phyloP scores from a whole-genome alignment of 2,113 vertebrate species.

The Bubo bubo region DNA sequence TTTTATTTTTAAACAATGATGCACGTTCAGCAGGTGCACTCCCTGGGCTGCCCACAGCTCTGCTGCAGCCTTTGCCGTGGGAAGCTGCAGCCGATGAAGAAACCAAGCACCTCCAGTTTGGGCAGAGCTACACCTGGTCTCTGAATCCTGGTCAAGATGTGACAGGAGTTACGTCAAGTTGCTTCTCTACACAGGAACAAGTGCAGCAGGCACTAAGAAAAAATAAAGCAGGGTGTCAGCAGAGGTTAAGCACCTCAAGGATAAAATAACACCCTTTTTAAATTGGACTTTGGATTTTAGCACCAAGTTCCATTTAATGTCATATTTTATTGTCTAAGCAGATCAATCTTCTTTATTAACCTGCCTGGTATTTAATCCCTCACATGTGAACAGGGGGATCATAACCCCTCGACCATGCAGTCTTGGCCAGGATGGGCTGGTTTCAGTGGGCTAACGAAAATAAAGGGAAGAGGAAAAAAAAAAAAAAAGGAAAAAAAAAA shows the following conservation, averaged over 20 bases:
- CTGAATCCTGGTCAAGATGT: not conserved
- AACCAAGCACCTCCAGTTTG: not conserved
- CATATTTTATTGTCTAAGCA: not conserved
- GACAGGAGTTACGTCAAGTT: not conserved
- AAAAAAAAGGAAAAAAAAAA: no score
- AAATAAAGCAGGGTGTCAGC: not conserved
- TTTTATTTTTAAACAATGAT: conserved; percentile 48
- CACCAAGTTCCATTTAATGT: not conserved
- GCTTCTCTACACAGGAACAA: not conserved
- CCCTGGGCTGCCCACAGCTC: not conserved
- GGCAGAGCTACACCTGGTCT: not conserved
- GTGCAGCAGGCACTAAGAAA: not conserved
- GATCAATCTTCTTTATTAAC: not conserved
- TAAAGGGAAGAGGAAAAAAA: not conserved
- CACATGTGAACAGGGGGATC: not conserved
- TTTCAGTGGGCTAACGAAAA: not conserved
- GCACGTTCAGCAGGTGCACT: not conserved
- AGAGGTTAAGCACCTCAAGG: not conserved
- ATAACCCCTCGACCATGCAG: not conserved
- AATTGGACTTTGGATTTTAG: not conserved
- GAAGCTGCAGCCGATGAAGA: not conserved
- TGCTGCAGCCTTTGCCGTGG: fast-evolving
- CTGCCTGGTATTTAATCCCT: not conserved
- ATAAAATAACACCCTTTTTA: not conserved
- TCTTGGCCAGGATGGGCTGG: not conserved